A percentile compares a stretch with the other conserved stretches of the same genome.
Conservation (phyloP, 1,140 invertebrate species). For the Drosophila dunni region DNA sequence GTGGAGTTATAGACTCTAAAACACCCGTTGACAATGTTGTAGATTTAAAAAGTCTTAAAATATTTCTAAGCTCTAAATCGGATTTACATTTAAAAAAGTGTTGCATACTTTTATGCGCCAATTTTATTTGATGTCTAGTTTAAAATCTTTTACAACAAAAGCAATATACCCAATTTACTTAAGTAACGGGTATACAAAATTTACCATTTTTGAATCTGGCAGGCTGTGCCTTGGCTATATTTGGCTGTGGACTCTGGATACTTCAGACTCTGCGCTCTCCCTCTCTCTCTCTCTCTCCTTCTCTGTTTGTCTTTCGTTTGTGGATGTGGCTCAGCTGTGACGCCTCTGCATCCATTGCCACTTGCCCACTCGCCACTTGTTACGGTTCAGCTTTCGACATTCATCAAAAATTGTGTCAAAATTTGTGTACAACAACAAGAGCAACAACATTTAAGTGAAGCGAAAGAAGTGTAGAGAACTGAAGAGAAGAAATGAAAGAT, state of each 20-base stretch:
- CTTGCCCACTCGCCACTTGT: conserved; percentile 46
- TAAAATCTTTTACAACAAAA: too few species aligned
- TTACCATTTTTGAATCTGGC: conserved; percentile 10
- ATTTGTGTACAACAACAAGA: conserved; percentile 56
- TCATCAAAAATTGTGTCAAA: conserved; percentile 79
- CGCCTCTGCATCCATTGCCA: conserved; percentile 15
- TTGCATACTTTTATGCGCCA: too few species aligned
- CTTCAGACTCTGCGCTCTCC: conserved; percentile 3
- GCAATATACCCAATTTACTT: too few species aligned
- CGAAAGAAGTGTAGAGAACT: background rate
- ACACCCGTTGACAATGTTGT: too few species aligned
- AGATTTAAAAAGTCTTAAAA: too few species aligned
- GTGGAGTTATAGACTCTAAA: too few species aligned
- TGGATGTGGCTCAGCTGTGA: conserved; percentile 39
- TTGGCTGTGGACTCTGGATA: background rate
- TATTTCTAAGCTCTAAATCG: too few species aligned
- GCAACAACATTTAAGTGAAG: background rate
- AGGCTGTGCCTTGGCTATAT: conserved; percentile 9
- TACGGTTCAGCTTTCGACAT: conserved; percentile 73
- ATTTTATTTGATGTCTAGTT: too few species aligned
- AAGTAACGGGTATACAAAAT: background rate
- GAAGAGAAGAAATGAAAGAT: conserved; percentile 1
- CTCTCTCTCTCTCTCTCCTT: conserved; percentile 2
- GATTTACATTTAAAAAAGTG: too few species aligned
- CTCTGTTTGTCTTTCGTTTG: conserved; percentile 64